These are phyloP conservation scores for Passer montanus DNA, from an alignment of 2,113 vertebrate species.

Conservation along the genomic window DNA sequence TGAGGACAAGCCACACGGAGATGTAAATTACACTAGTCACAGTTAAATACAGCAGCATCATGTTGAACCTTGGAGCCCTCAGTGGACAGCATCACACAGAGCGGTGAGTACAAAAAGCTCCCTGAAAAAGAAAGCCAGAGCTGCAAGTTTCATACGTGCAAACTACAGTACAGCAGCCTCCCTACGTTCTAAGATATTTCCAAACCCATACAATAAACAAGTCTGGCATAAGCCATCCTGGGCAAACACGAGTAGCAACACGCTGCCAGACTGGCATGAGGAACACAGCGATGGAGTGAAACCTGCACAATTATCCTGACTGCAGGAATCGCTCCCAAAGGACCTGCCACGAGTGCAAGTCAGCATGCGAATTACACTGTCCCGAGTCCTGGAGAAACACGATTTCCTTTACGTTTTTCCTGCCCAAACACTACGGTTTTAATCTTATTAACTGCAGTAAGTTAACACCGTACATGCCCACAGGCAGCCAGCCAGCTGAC, in stretches of 20 bases:
- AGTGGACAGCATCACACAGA: neutral
- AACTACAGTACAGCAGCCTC: neutral
- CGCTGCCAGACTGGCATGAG: neutral
- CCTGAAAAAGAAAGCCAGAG: neutral
- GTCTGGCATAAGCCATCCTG: neutral
- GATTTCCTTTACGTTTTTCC: fast-evolving
- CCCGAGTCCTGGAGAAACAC: neutral
- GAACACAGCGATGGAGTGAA: fast-evolving
- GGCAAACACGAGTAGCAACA: neutral
- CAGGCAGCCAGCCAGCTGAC: neutral
- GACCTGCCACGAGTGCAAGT: fast-evolving
- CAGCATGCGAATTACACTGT: neutral
- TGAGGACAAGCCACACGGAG: neutral
- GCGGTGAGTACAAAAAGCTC: neutral
- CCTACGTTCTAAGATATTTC: fast-evolving
- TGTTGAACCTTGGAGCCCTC: neutral
- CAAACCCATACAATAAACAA: neutral
- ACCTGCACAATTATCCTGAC: neutral
- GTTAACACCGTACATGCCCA: fast-evolving
- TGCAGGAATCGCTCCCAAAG: neutral
- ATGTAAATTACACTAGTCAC: neutral
- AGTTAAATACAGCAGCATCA: neutral
- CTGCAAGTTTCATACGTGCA: neutral
- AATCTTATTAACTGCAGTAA: neutral
- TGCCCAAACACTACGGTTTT: neutral